Evolutionary conservation across 2,113 vertebrate species (phyloP).

Genomic region (Clinocottus analis): DNA sequence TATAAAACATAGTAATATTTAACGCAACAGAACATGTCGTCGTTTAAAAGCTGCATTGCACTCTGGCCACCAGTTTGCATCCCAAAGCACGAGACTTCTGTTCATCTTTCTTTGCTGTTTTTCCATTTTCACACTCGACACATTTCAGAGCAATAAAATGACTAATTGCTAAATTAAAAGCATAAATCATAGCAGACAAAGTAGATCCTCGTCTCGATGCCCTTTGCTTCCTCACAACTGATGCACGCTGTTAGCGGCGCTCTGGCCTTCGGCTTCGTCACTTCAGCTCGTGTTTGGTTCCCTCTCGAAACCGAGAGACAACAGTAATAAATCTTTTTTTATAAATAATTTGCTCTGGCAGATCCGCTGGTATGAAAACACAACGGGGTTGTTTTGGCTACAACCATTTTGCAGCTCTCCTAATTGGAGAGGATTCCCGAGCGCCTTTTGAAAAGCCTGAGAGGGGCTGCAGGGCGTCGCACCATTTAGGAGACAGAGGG

Average conservation of each 20-base stretch:
- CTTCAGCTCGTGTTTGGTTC: slow-evolving; percentile 8
- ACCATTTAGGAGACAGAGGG: slow-evolving; percentile 36
- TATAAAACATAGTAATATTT: too few species aligned
- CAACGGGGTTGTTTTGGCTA: slow-evolving; percentile 39
- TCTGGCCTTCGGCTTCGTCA: background rate
- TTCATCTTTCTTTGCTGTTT: slow-evolving; percentile 11
- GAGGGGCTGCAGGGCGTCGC: slow-evolving; percentile 46
- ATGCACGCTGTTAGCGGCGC: background rate
- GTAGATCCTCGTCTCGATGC: background rate
- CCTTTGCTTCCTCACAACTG: background rate
- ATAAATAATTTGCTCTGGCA: slow-evolving; percentile 52
- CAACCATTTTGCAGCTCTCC: slow-evolving; percentile 30
- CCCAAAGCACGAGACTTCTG: background rate
- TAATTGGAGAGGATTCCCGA: slow-evolving; percentile 61
- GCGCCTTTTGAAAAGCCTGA: slow-evolving; percentile 50
- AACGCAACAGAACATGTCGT: background rate
- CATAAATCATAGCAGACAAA: background rate
- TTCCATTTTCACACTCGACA: background rate
- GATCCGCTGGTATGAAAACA: slow-evolving; percentile 43
- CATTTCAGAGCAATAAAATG: background rate
- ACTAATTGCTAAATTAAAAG: background rate
- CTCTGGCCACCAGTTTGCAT: slow-evolving; percentile 13
- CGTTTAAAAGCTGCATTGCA: slow-evolving; percentile 28
- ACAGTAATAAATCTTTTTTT: slow-evolving; percentile 37
- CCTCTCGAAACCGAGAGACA: slow-evolving; percentile 27